Conservation (phyloP, 30 jellyfish, hydroid and myxozoan species). For the Aurelia sp. region DNA sequence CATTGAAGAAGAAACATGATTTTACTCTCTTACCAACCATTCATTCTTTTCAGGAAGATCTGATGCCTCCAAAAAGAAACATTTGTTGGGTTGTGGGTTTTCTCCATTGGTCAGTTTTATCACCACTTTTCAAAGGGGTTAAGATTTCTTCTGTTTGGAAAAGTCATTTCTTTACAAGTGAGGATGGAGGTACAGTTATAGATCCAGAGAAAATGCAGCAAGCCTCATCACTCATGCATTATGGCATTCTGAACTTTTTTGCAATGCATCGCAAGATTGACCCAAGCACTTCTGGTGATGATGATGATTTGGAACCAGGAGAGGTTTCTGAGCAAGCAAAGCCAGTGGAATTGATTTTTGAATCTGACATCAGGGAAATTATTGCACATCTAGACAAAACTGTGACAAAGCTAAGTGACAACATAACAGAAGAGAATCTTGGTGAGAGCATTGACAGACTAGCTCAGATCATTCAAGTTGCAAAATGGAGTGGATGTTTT, state of each 20-base stretch:
- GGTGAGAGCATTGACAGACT: constrained; percentile 80
- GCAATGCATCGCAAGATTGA: constrained; percentile 60
- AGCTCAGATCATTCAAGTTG: constrained; percentile 74
- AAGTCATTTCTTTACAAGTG: constrained; percentile 1
- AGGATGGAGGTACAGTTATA: constrained; percentile 2
- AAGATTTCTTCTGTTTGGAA: constrained; percentile 15
- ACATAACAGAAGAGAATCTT: constrained; percentile 55
- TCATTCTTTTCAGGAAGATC: constrained; percentile 41
- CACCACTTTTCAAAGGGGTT: constrained; percentile 71
- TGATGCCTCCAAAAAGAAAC: constrained; percentile 9
- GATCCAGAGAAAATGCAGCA: constrained; percentile 42
- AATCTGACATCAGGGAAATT: constrained; percentile 43
- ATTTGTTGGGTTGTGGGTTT: constrained; percentile 53
- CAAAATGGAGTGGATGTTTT: constrained; percentile 87
- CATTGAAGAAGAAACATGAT: constrained; percentile 56
- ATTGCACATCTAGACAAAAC: constrained; percentile 60
- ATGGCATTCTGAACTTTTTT: constrained; percentile 69
- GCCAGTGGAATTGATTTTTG: constrained; percentile 49
- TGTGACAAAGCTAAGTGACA: constrained; percentile 38
- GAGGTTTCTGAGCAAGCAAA: constrained; percentile 81
- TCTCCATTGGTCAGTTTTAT: constrained; percentile 76
- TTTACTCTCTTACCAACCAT: constrained; percentile 72
- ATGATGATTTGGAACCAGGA: constrained; percentile 94
- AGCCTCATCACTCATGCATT: constrained; percentile 74
- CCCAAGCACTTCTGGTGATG: constrained; percentile 50